Percentiles rank a stretch among this genome's conserved stretches.
Conservation (phyloP, 1,140 invertebrate genomes). For the Drosophila ercepeae region DNA sequence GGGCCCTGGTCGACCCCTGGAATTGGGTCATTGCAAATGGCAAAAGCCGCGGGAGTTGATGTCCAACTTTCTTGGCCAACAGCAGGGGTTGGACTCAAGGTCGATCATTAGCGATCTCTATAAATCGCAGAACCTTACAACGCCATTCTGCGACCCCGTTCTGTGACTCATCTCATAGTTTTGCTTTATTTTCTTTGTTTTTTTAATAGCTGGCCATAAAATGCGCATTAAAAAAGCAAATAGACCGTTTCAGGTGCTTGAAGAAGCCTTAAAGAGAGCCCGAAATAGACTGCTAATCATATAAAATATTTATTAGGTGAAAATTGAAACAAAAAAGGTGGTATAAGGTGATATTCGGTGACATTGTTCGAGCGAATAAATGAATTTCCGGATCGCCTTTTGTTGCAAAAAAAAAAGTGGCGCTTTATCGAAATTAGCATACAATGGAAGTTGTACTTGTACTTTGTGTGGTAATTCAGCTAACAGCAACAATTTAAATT, state of each 20-base stretch:
- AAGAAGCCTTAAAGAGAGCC: no score
- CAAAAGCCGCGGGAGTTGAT: conserved; percentile 36
- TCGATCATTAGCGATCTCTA: conserved; percentile 30
- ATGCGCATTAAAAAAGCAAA: conserved; percentile 1
- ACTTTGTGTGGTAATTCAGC: neutral
- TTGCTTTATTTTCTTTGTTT: no score
- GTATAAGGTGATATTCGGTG: neutral
- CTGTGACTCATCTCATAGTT: conserved; percentile 13
- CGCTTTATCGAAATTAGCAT: conserved; percentile 27
- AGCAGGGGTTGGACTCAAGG: conserved; percentile 23
- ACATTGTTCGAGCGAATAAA: neutral
- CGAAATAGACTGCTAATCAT: no score
- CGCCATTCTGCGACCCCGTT: neutral
- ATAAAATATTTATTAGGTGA: conserved; percentile 3
- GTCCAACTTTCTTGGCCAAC: conserved; percentile 18
- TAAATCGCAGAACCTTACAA: neutral
- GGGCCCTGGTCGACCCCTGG: conserved; percentile 13
- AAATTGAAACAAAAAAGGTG: conserved; percentile 11
- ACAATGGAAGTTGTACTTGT: conserved; percentile 15
- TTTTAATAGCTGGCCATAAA: conserved; percentile 12
- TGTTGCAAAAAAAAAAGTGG: conserved; percentile 18
- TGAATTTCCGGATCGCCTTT: conserved; percentile 33
- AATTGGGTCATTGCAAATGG: conserved; percentile 56
- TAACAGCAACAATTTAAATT: conserved; percentile 17
- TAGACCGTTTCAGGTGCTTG: neutral